A percentile compares a stretch with the other conserved stretches of the same genome.
Evolutionary conservation across 2,113 vertebrate genomes (phyloP).

Genomic region (Chionomys nivalis): DNA sequence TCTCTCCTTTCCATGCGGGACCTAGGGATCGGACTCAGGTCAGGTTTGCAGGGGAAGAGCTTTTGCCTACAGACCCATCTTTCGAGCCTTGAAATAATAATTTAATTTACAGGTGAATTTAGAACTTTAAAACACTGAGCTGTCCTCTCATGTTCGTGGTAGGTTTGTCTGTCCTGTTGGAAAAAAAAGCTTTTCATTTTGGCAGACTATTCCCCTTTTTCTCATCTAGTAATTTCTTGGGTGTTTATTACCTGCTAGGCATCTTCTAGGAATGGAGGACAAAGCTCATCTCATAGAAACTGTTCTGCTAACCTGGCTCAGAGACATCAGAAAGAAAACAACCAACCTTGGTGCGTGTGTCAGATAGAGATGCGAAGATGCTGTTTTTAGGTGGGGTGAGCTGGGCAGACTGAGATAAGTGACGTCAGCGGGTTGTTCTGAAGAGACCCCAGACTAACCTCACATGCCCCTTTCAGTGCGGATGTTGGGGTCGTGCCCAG

Average conservation of each 20-base stretch:
- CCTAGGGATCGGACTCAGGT: neutral
- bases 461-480: neutral
- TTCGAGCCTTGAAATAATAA: neutral
- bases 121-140: neutral
- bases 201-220: neutral
- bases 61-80: neutral
- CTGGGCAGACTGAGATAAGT: neutral
- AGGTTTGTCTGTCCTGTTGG: neutral
- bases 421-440: neutral
- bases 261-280: neutral
- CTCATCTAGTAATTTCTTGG: neutral
- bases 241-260: neutral
- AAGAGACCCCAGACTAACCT: neutral
- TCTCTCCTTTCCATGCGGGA: neutral
- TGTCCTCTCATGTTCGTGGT: neutral
- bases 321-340: neutral
- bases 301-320: neutral
- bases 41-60: neutral
- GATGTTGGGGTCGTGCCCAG: neutral
- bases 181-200: conserved; percentile 1
- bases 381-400: neutral
- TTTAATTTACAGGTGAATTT: conserved; percentile 29
- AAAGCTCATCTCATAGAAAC: neutral
- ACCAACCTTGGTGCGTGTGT: neutral
- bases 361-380: neutral